phyloP scores from a whole-genome alignment of 2,888 invertebrate genomes.

The Cheilosia vulpina region DNA sequence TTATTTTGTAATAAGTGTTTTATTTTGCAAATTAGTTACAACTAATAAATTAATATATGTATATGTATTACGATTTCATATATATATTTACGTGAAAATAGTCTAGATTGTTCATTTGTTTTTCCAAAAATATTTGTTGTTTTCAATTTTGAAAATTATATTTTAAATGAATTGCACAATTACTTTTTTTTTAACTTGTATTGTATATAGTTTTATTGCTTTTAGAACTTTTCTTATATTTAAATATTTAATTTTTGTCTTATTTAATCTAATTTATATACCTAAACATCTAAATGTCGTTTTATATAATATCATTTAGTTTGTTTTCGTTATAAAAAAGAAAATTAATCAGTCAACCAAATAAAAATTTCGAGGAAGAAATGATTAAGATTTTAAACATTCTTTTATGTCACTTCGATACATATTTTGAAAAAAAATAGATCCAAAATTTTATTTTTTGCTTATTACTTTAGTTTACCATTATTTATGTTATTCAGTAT shows the following conservation, averaged over 20 bases:
- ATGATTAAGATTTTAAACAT: constrained; percentile 51
- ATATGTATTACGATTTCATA: constrained; percentile 12
- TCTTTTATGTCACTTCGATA: constrained; percentile 51
- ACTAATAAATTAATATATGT: constrained; percentile 26
- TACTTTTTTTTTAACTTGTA: constrained; percentile 62
- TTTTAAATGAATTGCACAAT: constrained; percentile 72
- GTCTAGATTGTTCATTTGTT: constrained; percentile 57
- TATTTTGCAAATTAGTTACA: constrained; percentile 18
- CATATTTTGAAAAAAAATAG: constrained; percentile 59
- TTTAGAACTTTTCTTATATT: constrained; percentile 83
- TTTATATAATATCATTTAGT: constrained; percentile 57
- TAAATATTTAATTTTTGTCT: constrained; percentile 76
- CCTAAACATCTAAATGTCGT: constrained; percentile 50
- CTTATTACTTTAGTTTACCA: constrained; percentile 61
- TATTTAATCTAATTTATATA: constrained; percentile 65
- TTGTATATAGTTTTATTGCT: constrained; percentile 80
- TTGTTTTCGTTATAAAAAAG: constrained; percentile 67
- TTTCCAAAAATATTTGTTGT: constrained; percentile 17
- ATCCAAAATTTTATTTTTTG: constrained; percentile 58
- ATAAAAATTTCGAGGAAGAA: constrained; percentile 52
- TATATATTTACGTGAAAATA: constrained; percentile 56
- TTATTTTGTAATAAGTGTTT: background rate
- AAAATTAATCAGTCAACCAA: constrained; percentile 69
- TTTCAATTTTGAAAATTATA: constrained; percentile 62
- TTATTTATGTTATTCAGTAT: constrained; percentile 70